phyloP scores from a whole-genome alignment of 2,113 vertebrate genomes.

The Sminthopsis crassicaudata region DNA sequence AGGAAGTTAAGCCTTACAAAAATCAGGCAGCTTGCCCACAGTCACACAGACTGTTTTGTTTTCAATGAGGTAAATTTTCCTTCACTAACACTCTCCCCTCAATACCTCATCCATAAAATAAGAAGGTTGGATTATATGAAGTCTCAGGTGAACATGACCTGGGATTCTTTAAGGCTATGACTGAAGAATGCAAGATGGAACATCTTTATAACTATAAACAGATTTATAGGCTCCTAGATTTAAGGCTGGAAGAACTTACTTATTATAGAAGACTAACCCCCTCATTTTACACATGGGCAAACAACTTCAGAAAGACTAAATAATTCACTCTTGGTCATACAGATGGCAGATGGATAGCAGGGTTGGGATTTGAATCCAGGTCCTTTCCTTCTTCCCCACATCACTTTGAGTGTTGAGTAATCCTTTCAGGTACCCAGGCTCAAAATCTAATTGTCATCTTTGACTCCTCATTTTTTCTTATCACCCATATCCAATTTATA shows the following conservation, averaged over 20 bases:
- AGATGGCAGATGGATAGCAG: not conserved
- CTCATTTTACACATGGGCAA: not conserved
- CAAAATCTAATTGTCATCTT: not conserved
- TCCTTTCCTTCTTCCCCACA: not conserved
- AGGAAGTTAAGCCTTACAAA: not conserved
- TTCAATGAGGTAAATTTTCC: not conserved
- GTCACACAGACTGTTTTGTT: not conserved
- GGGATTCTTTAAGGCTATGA: no score
- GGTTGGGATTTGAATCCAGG: not conserved
- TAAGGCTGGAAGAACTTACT: not conserved
- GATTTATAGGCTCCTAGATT: not conserved
- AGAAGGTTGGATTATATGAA: not conserved
- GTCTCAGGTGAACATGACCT: not conserved
- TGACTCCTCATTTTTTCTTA: not conserved
- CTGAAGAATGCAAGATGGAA: not conserved
- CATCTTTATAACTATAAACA: not conserved
- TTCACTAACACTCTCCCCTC: not conserved
- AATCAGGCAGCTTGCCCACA: not conserved
- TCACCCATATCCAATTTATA: not conserved
- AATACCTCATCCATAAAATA: not conserved
- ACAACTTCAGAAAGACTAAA: not conserved
- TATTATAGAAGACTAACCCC: not conserved
- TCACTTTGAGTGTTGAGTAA: not conserved
- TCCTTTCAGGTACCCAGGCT: not conserved
- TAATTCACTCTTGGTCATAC: not conserved